Base-by-base conservation (phyloP, 2,888 invertebrate genomes). In the Acheta domesticus region DNA sequence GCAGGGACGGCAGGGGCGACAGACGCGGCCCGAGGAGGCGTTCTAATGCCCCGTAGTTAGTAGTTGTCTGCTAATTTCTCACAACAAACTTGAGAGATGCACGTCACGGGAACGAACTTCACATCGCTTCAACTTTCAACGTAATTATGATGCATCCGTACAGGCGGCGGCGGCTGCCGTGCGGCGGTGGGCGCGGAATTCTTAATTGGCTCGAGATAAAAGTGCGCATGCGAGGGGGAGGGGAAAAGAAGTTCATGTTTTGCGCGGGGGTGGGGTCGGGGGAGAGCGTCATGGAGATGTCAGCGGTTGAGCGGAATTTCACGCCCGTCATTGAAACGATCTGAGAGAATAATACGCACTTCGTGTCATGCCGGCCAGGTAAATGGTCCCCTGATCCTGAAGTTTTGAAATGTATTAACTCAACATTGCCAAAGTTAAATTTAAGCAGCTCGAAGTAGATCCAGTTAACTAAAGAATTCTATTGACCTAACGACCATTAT, bases 1-100 rank as follows among this genome's bases (percentile, higher is more conserved):
- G 23, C 23, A 23, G 23, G 62, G 62, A 4, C 16, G 12, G 16
- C 4, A 3, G 4, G 62, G n/a, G 62, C 16, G n/a, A 62, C 62
- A 62, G 16, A 16, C 16, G 16, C n/a, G 62, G 62, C 36, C 36
- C 36, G 62, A n/a, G n/a, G 62, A 62, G 14, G 62, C 62, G 14
- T 62, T 62, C 62, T 62, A 62, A 62, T 62, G 62, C 62, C 62
- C 62, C 62, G 62, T n/a, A 62, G 62, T 62, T 62, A 62, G 62
- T 62, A 62, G 62, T 62, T 62, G 62, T 62, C 62, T 12, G 62
- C 62, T 62, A 62, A 62, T 62, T 62, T 62, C 62, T 62, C 62
- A 62, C 62, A 62, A 62, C 62, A 62, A 62, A 62, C 62, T 62
- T 62, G 62, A 62, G 62, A 62, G 62, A 62, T 62, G 62, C 62